These are phyloP conservation scores for Lathamus discolor DNA, from an alignment of 2,113 vertebrate genomes.

Conservation along the genomic window DNA sequence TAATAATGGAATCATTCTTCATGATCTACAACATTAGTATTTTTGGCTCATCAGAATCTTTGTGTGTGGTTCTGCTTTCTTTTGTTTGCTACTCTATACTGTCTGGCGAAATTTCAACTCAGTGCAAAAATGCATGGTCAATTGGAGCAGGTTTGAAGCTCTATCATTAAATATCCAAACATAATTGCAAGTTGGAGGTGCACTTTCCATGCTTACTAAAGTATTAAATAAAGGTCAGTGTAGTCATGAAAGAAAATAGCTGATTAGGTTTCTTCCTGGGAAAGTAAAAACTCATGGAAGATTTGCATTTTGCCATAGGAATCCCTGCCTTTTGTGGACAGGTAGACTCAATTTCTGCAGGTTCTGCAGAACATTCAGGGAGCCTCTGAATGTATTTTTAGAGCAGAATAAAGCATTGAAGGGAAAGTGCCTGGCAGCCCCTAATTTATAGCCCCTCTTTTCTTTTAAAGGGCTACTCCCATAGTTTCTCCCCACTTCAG, in stretches of 20 bases:
- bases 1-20: not conserved
- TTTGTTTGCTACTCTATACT: not conserved
- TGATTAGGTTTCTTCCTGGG: not conserved
- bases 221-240: not conserved
- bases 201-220: not conserved
- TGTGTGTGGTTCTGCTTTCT: not conserved
- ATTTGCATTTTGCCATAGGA: not conserved
- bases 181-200: not conserved
- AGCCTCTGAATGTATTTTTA: not conserved
- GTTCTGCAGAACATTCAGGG: not conserved
- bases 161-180: not conserved
- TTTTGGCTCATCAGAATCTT: not conserved
- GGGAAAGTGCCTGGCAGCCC: not conserved
- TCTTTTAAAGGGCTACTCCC: not conserved
- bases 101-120: not conserved
- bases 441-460: not conserved
- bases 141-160: not conserved
- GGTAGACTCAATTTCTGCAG: not conserved
- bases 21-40: not conserved
- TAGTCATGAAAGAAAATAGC: not conserved
- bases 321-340: not conserved
- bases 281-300: not conserved
- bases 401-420: not conserved
- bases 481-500: not conserved
- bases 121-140: not conserved